Evolutionary conservation across 2,797 vertebrate genomes (phyloP), one percentile per base, ranked within the genome.

Genomic region (Melanotaenia parkinsoni): DNA sequence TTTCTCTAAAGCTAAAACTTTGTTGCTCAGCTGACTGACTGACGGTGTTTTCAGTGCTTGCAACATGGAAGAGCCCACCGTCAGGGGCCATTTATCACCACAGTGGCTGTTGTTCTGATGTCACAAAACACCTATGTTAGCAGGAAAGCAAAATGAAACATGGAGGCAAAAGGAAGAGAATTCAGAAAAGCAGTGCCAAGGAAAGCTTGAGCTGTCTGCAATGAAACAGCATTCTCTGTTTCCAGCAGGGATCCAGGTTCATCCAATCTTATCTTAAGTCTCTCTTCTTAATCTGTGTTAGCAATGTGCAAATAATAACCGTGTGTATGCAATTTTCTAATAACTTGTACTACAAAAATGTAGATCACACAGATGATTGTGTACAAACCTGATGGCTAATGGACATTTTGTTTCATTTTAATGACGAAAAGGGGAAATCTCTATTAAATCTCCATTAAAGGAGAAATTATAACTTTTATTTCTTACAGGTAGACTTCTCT

Each of bases 241-340:
- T 95, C 93, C 90, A 91, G 93, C 92, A 93, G 89, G 92, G 94
- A 95, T 95, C 91, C 94, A 95, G 93, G 93, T 93, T 92, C 92
- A 89, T 92, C 88, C 86, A 90, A 91, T 89, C 92, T 90, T 75
- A 86, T 90, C 83, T 63, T 16, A 63, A 58, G 66, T 82, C 63
- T 74, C n/a, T 61, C 56, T 69, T 70, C 54, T 59, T 78, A 26
- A 76, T 66, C 62, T 70, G 22, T 70, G 59, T 53, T 59, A 66
- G 16, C 66, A 32, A 51, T 75, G 11, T 74, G 63, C 60, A 69
- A 35, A 72, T 59, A 63, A 76, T 5, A 67, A 18, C 24, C 43
- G 43, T 77, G 45, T 3, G 53, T 58, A 20, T 68, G 22, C 32
- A 9, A 63, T 79, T 79, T 72, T 62, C 26, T 71, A 3, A 35